Conservation (phyloP, 1,140 invertebrate genomes). For the Drosophila takahashii region DNA sequence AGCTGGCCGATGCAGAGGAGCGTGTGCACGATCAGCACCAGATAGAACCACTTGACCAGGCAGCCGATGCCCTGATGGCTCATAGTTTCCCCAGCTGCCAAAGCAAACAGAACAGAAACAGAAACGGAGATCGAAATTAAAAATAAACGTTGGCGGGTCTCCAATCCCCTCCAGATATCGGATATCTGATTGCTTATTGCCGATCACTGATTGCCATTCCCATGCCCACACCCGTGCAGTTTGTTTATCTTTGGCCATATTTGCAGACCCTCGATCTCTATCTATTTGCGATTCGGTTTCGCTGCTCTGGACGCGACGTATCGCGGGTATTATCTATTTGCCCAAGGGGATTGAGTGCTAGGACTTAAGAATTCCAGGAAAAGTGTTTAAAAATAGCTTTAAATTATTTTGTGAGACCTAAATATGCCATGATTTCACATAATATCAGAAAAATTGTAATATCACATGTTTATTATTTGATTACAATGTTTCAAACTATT, state of each 20-base stretch:
- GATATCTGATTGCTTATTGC: conserved; percentile 9
- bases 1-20: conserved; percentile 64
- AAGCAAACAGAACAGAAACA: conserved; percentile 37
- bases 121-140: conserved; percentile 30
- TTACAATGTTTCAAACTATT: too few relatives aligned
- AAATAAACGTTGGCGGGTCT: conserved; percentile 1
- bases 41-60: conserved; percentile 77
- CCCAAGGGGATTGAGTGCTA: background rate
- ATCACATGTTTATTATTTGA: too few relatives aligned
- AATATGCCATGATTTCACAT: too few relatives aligned
- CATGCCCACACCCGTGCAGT: conserved; percentile 10
- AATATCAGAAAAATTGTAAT: too few relatives aligned
- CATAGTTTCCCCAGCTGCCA: conserved; percentile 67
- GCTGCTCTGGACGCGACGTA: conserved; percentile 18
- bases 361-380: background rate
- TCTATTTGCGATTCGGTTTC: conserved; percentile 51
- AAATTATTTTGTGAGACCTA: too few relatives aligned
- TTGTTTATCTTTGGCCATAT: conserved; percentile 40
- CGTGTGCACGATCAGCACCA: conserved; percentile 72
- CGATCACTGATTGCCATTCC: background rate
- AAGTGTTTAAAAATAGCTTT: background rate
- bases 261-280: conserved; percentile 41
- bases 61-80: conserved; percentile 65
- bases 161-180: background rate
- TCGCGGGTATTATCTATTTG: conserved; percentile 25